Evolutionary conservation across 2,888 invertebrate species (phyloP), one percentile per base, ranked within the genome.

Genomic region (Ernsta delagoae): DNA sequence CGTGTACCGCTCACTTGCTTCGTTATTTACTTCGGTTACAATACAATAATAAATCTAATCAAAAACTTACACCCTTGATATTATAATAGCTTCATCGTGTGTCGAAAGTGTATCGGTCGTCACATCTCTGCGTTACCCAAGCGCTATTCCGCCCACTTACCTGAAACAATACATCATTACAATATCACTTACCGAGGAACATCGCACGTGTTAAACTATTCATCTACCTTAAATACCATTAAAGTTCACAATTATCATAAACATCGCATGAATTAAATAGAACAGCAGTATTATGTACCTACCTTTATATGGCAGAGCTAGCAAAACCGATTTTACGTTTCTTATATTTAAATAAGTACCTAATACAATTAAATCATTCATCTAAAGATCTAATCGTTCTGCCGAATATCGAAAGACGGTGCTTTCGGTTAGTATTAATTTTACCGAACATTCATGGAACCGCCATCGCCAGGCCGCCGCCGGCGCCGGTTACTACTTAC

Each of bases 131-230:
- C 75, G 82, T 83, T 82, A 79, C 83, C 75, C 78, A 82, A 83
- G 80, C 81, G 74, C 70, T 78, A 77, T 77, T 75, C 81, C 90
- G 84, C 91, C 91, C 85, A 86, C 92, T 90, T 90, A 93, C 92
- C 92, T 91, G 90, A 90, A 92, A 92, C 93, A 93, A 93, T 93
- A 85, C 87, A 87, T 90, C 90, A 92, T 90, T 92, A 91, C 83
- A 91, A 92, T 90, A 87, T 87, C 82, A 88, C 82, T 87, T 80
- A 86, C 83, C 77, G 82, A 79, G 78, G 82, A 78, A 82, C 79
- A 81, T 85, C 80, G 81, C 79, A 83, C 83, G 77, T 75, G 80
- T 83, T 83, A 81, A 83, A 83, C 79, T 77, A 79, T 80, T 83
- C 83, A 62, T 57, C 62, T 78, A 83, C 84, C 83, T 67, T 56